Evolutionary conservation across 2,888 invertebrate genomes (phyloP), one percentile per base, ranked within the genome.

Genomic region (Tetramorium bicarinatum): DNA sequence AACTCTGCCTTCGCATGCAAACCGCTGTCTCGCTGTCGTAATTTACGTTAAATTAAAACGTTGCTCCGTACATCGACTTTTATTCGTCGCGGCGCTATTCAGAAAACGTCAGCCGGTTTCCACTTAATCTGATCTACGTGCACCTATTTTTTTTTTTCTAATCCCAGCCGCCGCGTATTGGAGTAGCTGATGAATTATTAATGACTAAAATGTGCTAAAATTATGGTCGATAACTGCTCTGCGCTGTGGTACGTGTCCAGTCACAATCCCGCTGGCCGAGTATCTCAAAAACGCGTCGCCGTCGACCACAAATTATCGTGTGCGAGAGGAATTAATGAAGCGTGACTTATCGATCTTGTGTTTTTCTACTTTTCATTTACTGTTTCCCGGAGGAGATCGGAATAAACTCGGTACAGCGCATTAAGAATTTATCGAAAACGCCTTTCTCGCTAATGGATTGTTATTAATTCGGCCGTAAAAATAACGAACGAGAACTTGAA

Each of bases 311-410:
- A 82, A 82, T 77, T 77, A 64, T 76, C 77, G 15, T 66, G 38
- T 77, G 82, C 77, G 66, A 59, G 62, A 13, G 38, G 47, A 67
- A 47, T 49, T 80, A 80, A 80, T 72, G 79, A 80, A 72, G 79
- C 79, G 59, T 80, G 72, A 72, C 79, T 71, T 71, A 80, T 80
- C 72, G 72, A 72, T 80, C 79, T 61, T 34, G 4, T 59, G 59
- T 71, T 61, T 61, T 71, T 64, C 72, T 59, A 13, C 47, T 47
- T 71, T 79, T 49, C 29, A 47, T 44, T 79, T 56, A 34, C 56
- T 44, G 21, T 44, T 59, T 59, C 6, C 66, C 11, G 3, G 25
- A 6, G 11, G 67, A 54, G 44, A 77, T 54, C 62, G 64, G 7
- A 1, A 75, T 75, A 47, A 59, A 62, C 34, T 34, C 34, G 29